A percentile compares a stretch with the other conserved stretches of the same genome.
Evolutionary conservation across 35 echinoderm and acorn worm species (phyloP).

Genomic region (Eucidaris tribuloides): DNA sequence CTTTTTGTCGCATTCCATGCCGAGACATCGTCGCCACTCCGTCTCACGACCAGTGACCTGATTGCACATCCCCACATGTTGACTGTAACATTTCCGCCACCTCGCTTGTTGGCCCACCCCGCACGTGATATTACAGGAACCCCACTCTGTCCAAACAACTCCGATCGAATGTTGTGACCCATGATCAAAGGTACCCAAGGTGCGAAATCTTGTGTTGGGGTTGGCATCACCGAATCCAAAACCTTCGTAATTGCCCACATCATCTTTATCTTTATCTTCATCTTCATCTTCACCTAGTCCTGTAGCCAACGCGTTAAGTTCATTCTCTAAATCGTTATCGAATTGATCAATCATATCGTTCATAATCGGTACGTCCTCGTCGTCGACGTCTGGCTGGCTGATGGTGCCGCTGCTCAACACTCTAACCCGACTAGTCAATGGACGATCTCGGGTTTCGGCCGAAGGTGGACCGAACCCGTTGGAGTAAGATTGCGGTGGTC

Average conservation of each 20-base stretch:
- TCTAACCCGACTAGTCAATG: background rate
- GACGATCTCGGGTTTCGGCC: too few species aligned
- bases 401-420: background rate
- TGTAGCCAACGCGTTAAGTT: background rate
- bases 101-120: conserved; percentile 5
- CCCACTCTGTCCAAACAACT: background rate
- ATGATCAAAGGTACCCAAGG: background rate
- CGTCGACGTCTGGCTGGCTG: background rate
- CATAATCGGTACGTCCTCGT: background rate
- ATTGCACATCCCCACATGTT: background rate
- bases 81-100: background rate
- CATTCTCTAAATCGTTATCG: conserved; percentile 9
- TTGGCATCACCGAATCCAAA: background rate
- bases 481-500: background rate
- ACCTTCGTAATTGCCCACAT: background rate
- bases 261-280: background rate
- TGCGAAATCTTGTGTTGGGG: background rate
- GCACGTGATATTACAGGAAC: background rate
- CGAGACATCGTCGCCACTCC: conserved; percentile 12
- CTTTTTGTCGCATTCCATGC: conserved; percentile 18
- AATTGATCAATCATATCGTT: background rate
- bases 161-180: background rate
- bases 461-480: too few species aligned
- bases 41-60: background rate
- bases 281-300: background rate